These are phyloP conservation scores for Adineta ricciae DNA, from an alignment of 2,888 invertebrate genomes.

Conservation along the genomic window DNA sequence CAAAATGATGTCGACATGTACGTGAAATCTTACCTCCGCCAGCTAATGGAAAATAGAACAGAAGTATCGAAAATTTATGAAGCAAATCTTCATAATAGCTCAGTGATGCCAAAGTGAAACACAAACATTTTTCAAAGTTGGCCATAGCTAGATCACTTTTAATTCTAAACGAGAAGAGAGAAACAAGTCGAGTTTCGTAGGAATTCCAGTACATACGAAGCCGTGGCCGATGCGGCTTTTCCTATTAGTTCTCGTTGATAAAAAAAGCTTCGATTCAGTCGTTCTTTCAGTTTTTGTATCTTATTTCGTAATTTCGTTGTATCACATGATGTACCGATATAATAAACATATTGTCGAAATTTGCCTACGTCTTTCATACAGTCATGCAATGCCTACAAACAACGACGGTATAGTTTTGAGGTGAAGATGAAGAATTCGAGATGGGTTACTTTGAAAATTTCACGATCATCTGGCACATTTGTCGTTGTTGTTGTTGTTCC, in stretches of 20 bases:
- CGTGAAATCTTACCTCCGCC: neutral
- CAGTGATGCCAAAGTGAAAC: neutral
- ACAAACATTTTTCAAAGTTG: conserved; percentile 8
- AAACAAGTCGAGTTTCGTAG: no score
- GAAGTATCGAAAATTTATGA: conserved; percentile 5
- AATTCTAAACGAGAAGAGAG: neutral
- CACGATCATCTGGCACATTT: neutral
- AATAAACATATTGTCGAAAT: conserved; percentile 21
- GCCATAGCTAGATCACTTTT: neutral
- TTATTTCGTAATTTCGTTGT: conserved; percentile 7
- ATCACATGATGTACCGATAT: conserved; percentile 18
- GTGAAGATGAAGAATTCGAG: neutral
- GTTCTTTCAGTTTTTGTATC: conserved; percentile 8
- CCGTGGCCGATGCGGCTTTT: neutral
- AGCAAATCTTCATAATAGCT: conserved; percentile 18
- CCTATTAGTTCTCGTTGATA: neutral
- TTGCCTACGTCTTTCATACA: conserved; percentile 19
- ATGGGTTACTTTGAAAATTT: neutral
- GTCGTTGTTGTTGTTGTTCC: neutral
- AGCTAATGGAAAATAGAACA: conserved; percentile 8
- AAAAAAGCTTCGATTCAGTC: neutral
- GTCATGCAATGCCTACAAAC: neutral
- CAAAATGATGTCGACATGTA: no score
- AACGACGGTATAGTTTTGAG: neutral
- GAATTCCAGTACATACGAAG: neutral